Base-by-base conservation (phyloP, 2,888 invertebrate species). In the Euzetes globulus region DNA sequence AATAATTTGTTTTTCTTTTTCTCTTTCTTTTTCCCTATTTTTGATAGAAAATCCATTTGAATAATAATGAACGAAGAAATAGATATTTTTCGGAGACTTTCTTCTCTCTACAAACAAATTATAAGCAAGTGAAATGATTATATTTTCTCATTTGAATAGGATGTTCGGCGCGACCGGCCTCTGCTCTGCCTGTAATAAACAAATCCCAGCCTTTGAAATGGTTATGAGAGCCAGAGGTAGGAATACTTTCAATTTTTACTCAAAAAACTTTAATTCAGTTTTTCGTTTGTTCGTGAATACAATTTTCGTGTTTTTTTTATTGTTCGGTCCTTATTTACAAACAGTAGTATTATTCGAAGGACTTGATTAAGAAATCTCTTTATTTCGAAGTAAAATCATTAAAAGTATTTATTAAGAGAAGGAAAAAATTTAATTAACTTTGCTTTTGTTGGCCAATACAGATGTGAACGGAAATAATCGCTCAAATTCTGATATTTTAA, bases 161-260 rank as follows among this genome's bases (percentile, higher is more conserved):
- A 74, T 79, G 55, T 79, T 79, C 47, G 79, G 79, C 3, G 76
- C 76, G 19, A 79, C 79, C 11, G 79, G 79, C n/a, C 65, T 77
- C 6, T 94, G 94, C 84, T 90, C 92, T 79, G 92, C 92, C 75
- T 94, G 94, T 85, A 90, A 89, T 84, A 93, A 94, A 87, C 90
- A 90, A 82, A 94, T 94, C 84, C 93, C 93, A 77, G 92, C 93
- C 78, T 94, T 93, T 85, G 94, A 94, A 86, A 92, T 94, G 92
- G 94, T 94, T 80, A 94, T 94, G 94, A 87, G 92, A 83, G 93
- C 93, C 79, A 90, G 91, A 84, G 90, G 73, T 73, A 68, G 74
- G 13, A 50, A 22, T 27, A 27, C 29, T 13, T 27, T 58, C 27
- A 15, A 45, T 37, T n/a, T 47, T n/a, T 17, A 33, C 17, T 2